These are phyloP conservation scores for Thamnophis sirtalis DNA, from an alignment of 2,113 vertebrate genomes.

Conservation along the genomic window DNA sequence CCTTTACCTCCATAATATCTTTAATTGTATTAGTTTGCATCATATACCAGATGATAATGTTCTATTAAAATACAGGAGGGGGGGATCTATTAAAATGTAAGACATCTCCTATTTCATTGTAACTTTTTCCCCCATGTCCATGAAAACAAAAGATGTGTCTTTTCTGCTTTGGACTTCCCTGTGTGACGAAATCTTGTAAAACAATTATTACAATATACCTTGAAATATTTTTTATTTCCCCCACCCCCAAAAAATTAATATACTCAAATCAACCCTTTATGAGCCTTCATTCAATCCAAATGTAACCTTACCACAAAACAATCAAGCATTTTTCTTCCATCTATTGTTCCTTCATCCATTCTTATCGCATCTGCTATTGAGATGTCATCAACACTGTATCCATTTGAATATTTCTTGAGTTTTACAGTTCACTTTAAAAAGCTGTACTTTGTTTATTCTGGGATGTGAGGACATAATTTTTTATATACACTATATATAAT, in stretches of 20 bases:
- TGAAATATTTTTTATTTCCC: neutral
- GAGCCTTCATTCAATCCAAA: neutral
- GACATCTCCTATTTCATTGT: slow-evolving; percentile 10
- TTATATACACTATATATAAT: neutral
- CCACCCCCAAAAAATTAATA: neutral
- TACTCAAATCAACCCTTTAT: neutral
- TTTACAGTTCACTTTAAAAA: neutral
- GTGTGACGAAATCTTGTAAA: neutral
- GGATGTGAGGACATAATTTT: slow-evolving; percentile 10
- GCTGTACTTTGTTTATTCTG: slow-evolving; percentile 17
- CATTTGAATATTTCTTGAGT: neutral
- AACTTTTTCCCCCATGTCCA: slow-evolving; percentile 9
- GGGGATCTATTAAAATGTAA: neutral
- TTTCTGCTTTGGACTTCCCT: neutral
- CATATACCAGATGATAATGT: neutral
- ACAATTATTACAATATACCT: neutral
- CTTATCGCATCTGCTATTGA: neutral
- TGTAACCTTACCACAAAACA: neutral
- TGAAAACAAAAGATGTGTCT: neutral
- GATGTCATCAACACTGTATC: neutral
- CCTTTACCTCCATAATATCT: neutral
- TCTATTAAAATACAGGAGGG: neutral
- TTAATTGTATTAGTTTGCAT: neutral
- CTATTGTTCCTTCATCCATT: neutral
- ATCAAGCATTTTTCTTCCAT: neutral